A percentile compares a stretch with the other conserved stretches of the same genome.
Evolutionary conservation across 1,140 invertebrate genomes (phyloP).

Genomic region (Archegozetes longisetosus): DNA sequence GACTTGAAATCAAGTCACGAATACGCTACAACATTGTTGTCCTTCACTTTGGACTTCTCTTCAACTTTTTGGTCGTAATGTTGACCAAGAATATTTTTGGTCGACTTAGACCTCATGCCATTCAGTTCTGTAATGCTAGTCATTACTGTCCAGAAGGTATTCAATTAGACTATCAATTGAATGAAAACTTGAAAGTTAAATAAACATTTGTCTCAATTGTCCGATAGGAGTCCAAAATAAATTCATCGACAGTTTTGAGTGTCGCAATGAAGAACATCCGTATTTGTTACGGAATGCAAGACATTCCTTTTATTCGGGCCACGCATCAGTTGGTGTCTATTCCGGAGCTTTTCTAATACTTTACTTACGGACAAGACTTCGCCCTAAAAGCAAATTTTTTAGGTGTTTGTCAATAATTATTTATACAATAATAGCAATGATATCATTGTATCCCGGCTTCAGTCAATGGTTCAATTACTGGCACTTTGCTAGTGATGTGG

Average conservation of each 20-base stretch:
- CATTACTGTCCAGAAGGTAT: constrained; percentile 2
- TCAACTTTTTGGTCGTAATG: constrained; percentile 5
- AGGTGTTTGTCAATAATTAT: constrained; percentile 1
- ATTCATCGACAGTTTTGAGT: constrained; percentile 1
- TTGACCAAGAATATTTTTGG: constrained; percentile 5
- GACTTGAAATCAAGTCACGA: neutral
- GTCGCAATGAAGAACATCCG: neutral
- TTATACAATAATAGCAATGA: neutral
- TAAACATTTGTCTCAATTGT: neutral
- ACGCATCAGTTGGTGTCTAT: constrained; percentile 3
- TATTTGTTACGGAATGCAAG: neutral
- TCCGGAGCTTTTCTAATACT: constrained; percentile 2
- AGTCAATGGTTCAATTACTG: constrained; percentile 10
- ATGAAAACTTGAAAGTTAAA: neutral
- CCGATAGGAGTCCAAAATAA: neutral
- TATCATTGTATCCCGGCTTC: constrained; percentile 5
- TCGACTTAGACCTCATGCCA: constrained; percentile 4
- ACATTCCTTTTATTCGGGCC: constrained; percentile 11
- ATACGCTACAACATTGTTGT: neutral
- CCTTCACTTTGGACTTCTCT: constrained; percentile 3
- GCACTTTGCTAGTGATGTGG: constrained; percentile 7
- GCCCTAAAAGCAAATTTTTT: neutral
- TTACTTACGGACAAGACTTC: neutral
- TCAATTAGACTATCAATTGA: neutral
- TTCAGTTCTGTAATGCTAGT: constrained; percentile 2